Base-by-base conservation (phyloP, 2,888 invertebrate species). In the Danaus chrysippus region DNA sequence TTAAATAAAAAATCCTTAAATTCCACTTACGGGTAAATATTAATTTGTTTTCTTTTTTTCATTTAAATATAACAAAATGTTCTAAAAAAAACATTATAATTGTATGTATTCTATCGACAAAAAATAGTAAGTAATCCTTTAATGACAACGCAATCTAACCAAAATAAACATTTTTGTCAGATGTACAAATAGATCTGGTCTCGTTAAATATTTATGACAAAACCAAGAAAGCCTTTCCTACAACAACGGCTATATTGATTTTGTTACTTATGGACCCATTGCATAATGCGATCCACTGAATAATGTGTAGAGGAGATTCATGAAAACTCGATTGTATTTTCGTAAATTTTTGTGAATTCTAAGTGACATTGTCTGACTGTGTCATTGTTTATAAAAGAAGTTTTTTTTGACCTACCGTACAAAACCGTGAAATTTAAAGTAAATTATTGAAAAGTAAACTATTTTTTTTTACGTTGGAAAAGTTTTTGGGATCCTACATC, bases 211-310 rank as follows among this genome's bases (percentile, higher is more conserved):
- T 87, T 84, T 86, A 87, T 86, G 81, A 82, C 76, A 72, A 75
- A 78, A 76, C 78, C 79, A 78, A 75, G 76, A 71, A 79, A 83
- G 79, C 83, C 81, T 84, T 83, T 80, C 70, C 74, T 73, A 77
- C 76, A 79, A 83, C 83, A 84, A 80, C 80, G 82, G 80, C 78
- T 74, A 80, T 86, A 87, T 87, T 87, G 87, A 87, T 87, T 86
- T 86, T 84, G 81, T 75, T 79, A 81, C 83, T 86, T 84, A 82
- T 78, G 68, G 76, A 75, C 76, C 76, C 76, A 81, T 77, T 86
- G 85, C 82, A 87, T 86, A 85, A 86, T 85, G 81, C 77, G 78
- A 81, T 78, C 79, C 77, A 64, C 71, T 85, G 86, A 86, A 85
- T 87, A 86, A 85, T 86, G 82, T 83, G 86, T 84, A 73, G 71